Evolutionary conservation across 2,113 vertebrate species (phyloP).

Genomic region (Seriola rivoliana): DNA sequence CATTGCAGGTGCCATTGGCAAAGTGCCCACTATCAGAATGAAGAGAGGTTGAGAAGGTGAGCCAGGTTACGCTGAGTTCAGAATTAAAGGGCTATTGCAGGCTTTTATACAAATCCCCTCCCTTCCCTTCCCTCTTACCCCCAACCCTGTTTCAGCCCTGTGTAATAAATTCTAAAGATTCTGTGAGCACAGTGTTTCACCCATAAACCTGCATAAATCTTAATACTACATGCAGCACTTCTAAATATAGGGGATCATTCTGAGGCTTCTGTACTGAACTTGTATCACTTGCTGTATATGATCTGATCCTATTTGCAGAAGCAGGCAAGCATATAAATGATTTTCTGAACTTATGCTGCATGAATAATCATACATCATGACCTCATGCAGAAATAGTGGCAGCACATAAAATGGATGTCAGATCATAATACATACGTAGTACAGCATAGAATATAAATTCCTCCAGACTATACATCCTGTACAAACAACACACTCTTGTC

Average conservation of each 20-base stretch:
- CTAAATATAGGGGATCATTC: conserved; percentile 36
- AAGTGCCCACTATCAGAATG: conserved; percentile 51
- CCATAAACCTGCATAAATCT: conserved; percentile 37
- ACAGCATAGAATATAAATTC: conserved; percentile 17
- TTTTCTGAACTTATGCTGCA: conserved; percentile 17
- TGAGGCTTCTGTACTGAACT: conserved; percentile 2
- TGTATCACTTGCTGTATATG: not conserved
- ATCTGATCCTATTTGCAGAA: conserved; percentile 19
- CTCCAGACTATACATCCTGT: not conserved
- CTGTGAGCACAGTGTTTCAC: not conserved
- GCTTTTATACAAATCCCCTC: conserved; percentile 13
- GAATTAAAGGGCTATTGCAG: conserved; percentile 50
- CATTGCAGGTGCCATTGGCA: conserved; percentile 52
- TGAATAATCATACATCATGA: conserved; percentile 22
- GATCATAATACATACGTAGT: conserved; percentile 21
- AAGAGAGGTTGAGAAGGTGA: conserved; percentile 43
- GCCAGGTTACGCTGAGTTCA: conserved; percentile 15
- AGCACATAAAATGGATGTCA: conserved; percentile 14
- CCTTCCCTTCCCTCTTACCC: not conserved
- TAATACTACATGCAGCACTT: conserved; percentile 25
- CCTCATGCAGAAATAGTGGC: conserved; percentile 1
- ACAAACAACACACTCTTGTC: not conserved
- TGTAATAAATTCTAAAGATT: conserved; percentile 16
- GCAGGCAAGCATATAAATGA: not conserved
- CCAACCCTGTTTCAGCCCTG: conserved; percentile 2